Percentiles rank a stretch among this genome's conserved stretches.
These are phyloP conservation scores for Cyrtonyx montezumae DNA, from an alignment of 2,113 vertebrate genomes.

Conservation along the genomic window DNA sequence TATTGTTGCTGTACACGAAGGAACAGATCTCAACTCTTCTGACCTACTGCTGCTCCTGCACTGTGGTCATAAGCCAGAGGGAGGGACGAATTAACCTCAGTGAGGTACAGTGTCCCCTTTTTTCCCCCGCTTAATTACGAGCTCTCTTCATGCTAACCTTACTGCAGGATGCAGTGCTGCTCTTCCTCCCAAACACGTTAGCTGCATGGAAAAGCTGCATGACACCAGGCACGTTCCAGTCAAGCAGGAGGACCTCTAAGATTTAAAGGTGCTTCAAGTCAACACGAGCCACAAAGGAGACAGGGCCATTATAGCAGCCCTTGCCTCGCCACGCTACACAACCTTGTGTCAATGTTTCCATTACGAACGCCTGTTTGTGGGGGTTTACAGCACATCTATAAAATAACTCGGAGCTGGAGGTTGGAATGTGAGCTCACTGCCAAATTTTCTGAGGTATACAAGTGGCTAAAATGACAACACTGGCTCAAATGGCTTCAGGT, in stretches of 20 bases:
- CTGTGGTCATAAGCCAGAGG: not conserved
- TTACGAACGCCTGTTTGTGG: conserved; percentile 71
- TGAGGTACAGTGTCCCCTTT: conserved; percentile 27
- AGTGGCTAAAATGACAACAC: conserved; percentile 57
- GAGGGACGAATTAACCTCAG: conserved; percentile 46
- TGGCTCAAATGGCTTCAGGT: conserved; percentile 58
- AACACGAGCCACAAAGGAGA: conserved; percentile 72
- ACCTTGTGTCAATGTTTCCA: conserved; percentile 74
- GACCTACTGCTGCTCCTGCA: conserved; percentile 29
- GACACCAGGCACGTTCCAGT: conserved; percentile 62
- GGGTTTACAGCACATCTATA: conserved; percentile 72
- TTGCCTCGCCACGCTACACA: conserved; percentile 65
- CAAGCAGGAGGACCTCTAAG: conserved; percentile 65
- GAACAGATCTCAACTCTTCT: conserved; percentile 53
- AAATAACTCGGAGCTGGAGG: conserved; percentile 66
- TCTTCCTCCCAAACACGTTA: conserved; percentile 9
- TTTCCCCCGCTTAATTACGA: conserved; percentile 52
- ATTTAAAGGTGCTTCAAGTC: conserved; percentile 70
- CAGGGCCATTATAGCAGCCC: conserved; percentile 57
- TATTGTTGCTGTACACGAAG: conserved; percentile 75
- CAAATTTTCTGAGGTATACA: conserved; percentile 69
- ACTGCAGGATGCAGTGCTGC: conserved; percentile 19
- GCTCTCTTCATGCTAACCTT: conserved; percentile 53
- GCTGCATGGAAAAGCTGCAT: conserved; percentile 56
- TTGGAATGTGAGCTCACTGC: conserved; percentile 73